Conservation (phyloP, 2,113 vertebrate genomes). For the Galeopterus variegatus region DNA sequence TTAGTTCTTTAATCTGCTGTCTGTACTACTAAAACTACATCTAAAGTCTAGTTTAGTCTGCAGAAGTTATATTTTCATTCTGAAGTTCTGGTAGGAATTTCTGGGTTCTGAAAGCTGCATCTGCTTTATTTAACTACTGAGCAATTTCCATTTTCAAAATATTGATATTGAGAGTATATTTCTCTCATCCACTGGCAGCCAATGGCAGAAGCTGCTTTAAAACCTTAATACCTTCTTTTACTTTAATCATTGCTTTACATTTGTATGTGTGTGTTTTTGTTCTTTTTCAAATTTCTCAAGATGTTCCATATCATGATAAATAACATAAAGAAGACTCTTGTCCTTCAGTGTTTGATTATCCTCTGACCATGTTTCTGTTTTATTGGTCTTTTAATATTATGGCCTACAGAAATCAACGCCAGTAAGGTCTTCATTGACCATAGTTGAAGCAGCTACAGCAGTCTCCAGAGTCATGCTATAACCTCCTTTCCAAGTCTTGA, state of each 20-base stretch:
- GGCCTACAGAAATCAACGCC: constrained; percentile 93
- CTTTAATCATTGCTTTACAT: constrained; percentile 91
- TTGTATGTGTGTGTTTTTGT: constrained; percentile 94
- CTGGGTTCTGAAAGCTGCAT: constrained; percentile 92
- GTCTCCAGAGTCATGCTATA: constrained; percentile 85
- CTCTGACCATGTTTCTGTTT: constrained; percentile 91
- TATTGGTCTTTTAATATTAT: constrained; percentile 93
- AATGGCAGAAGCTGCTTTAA: constrained; percentile 92
- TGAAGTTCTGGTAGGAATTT: constrained; percentile 94
- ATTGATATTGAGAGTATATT: constrained; percentile 93
- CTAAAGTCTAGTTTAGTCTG: constrained; percentile 90
- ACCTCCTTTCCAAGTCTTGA: constrained; percentile 90
- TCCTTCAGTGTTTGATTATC: constrained; percentile 95
- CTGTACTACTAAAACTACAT: constrained; percentile 94
- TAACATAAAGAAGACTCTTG: constrained; percentile 92
- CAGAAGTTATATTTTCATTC: constrained; percentile 93
- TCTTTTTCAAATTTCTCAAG: constrained; percentile 96
- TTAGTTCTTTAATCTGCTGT: constrained; percentile 95
- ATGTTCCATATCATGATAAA: constrained; percentile 94
- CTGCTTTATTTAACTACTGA: constrained; percentile 95
- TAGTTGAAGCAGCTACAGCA: constrained; percentile 79
- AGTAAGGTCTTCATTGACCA: constrained; percentile 90
- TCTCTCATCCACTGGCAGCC: constrained; percentile 92
- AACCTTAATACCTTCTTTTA: constrained; percentile 93
- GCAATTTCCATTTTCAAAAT: constrained; percentile 94